phyloP scores from a whole-genome alignment of 2,797 vertebrate species.

The Sebastes variabilis region DNA sequence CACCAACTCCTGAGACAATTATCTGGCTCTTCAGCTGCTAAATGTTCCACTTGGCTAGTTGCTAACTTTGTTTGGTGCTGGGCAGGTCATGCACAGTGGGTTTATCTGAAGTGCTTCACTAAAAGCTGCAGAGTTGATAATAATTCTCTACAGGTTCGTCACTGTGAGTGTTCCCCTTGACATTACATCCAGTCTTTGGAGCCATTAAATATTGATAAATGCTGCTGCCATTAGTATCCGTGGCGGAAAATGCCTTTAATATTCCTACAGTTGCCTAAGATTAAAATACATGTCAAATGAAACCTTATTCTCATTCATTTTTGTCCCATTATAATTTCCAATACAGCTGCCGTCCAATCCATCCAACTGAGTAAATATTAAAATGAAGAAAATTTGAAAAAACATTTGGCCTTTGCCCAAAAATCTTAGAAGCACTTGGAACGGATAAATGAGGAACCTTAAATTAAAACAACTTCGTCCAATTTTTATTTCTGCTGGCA shows the following conservation, averaged over 20 bases:
- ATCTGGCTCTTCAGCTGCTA: neutral
- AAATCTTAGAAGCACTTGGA: neutral
- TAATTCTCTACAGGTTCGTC: neutral
- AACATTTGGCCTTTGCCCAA: neutral
- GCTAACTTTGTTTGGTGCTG: neutral
- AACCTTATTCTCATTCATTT: neutral
- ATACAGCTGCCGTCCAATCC: neutral
- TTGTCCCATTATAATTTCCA: neutral
- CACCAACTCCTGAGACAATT: neutral
- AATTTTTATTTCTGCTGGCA: slow-evolving; percentile 19
- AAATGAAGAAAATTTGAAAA: neutral
- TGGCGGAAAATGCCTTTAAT: neutral
- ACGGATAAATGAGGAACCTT: neutral
- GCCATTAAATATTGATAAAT: neutral
- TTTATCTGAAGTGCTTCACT: neutral
- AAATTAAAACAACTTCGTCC: neutral
- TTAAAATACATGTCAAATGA: neutral
- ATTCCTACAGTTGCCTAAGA: neutral
- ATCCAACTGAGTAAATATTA: neutral
- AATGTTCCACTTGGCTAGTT: neutral
- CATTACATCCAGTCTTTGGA: neutral
- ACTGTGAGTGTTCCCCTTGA: neutral
- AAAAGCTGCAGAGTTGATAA: neutral
- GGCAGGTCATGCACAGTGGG: neutral
- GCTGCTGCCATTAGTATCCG: neutral